phyloP scores from a whole-genome alignment of 2,888 invertebrate species.

The Sinelater perroti region DNA sequence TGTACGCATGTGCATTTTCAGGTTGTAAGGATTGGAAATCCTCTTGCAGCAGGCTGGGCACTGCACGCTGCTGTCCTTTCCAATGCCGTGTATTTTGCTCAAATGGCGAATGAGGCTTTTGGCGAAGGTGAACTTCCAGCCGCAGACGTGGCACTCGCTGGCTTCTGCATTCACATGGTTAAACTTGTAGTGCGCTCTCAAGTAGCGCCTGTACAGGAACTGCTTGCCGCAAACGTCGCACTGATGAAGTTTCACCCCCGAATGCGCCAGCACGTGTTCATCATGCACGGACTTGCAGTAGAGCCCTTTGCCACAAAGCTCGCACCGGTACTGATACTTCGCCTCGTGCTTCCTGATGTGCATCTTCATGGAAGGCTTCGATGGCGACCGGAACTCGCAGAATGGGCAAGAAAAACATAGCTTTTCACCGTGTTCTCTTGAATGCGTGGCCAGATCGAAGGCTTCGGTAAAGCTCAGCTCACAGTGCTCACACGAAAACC shows the following conservation, averaged over 20 bases:
- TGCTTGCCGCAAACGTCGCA: conserved; percentile 50
- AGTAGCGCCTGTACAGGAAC: conserved; percentile 43
- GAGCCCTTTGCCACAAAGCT: conserved; percentile 66
- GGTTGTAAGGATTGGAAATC: conserved; percentile 52
- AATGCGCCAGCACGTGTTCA: conserved; percentile 68
- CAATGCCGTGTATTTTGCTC: conserved; percentile 52
- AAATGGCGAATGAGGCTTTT: conserved; percentile 53
- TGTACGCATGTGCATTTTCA: conserved; percentile 53
- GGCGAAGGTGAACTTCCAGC: conserved; percentile 50
- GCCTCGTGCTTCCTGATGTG: conserved; percentile 55
- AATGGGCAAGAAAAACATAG: conserved; percentile 51
- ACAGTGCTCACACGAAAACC: conserved; percentile 47
- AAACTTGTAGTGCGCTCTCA: conserved; percentile 49
- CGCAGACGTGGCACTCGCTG: conserved; percentile 50
- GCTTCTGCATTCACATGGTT: conserved; percentile 49
- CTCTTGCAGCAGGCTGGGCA: conserved; percentile 51
- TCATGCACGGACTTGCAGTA: conserved; percentile 65
- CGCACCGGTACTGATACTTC: conserved; percentile 63
- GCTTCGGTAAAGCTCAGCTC: conserved; percentile 41
- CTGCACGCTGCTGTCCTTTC: conserved; percentile 47
- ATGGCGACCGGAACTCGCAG: conserved; percentile 54
- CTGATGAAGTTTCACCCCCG: conserved; percentile 63
- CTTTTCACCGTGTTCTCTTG: conserved; percentile 31
- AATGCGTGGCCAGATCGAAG: conserved; percentile 43
- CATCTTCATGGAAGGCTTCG: conserved; percentile 54